Evolutionary conservation across 2,113 vertebrate genomes (phyloP).

Genomic region (Ameiurus melas): DNA sequence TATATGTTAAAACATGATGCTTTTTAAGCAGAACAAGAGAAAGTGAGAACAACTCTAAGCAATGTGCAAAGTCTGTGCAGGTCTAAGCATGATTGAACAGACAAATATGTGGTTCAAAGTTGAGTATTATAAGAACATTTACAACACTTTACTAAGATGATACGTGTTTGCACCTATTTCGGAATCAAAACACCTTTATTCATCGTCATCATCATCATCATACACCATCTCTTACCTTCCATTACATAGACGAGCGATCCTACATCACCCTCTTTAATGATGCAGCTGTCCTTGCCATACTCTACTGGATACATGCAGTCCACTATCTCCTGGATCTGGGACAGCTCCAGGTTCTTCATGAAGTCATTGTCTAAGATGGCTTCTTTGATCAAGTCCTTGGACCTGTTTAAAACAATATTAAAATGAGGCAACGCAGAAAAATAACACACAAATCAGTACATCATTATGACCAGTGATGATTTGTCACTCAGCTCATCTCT

Average conservation of each 20-base stretch:
- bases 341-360: slow-evolving; percentile 97
- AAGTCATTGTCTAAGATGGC: slow-evolving; percentile 98
- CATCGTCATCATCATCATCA: too few relatives aligned
- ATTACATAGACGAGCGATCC: slow-evolving; percentile 96
- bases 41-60: background rate
- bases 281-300: slow-evolving; percentile 91
- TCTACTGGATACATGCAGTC: slow-evolving; percentile 98
- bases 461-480: background rate
- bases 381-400: slow-evolving; percentile 94
- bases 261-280: slow-evolving; percentile 96
- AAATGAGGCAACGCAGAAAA: background rate
- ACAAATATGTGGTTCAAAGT: background rate
- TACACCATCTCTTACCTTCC: slow-evolving; percentile 82
- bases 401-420: slow-evolving; percentile 70
- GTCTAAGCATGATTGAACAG: background rate
- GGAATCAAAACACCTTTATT: background rate
- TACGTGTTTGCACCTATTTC: background rate
- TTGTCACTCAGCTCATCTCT: slow-evolving; percentile 21
- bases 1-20: background rate
- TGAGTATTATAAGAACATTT: background rate
- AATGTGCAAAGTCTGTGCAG: background rate
- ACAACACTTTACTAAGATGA: background rate
- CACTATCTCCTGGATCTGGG: slow-evolving; percentile 97
- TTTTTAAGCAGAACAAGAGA: background rate
- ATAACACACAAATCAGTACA: background rate